Evolutionary conservation across 2,113 vertebrate species (phyloP), one percentile per base, ranked within the genome.

Genomic region (Aspidoscelis tigris): DNA sequence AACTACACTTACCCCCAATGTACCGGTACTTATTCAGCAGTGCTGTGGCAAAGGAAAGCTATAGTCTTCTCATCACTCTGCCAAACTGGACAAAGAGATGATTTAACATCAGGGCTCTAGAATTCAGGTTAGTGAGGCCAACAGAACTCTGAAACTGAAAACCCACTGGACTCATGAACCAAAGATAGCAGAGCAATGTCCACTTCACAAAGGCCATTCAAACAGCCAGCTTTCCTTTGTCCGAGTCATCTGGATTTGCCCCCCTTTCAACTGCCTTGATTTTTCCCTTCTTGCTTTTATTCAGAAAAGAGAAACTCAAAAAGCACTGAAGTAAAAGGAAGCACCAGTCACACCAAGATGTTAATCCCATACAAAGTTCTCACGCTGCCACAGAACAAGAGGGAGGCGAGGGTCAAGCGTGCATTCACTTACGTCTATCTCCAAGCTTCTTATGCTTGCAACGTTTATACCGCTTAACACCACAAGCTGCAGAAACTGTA

Each of bases 361-460:
- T 81, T 26, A 82, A 5, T 41, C 16, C 64, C 3, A 43, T 20
- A 11, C 33, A 64, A 11, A 41, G 5, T 24, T 74, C 12, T 65
- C 69, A 22, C 21, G 22, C 0, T 41, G 72, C 26, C 87, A 81
- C 21, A 39, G 71, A 86, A n/a, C n/a, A 0, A 79, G 2, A 88
- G 5, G 76, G 10, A 82, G 50, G 86, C 83, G 78, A 53, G 84
- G 16, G 91, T 74, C 4, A 77, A 50, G 73, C 26, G 70, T 26
- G 55, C 70, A 86, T 68, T 76, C 87, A 96, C 95, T 96, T 94
- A 96, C 96, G 93, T 88, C 81, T 33, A 86, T 88, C 86, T 85
- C 89, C 78, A 75, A 84, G 91, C 90, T 44, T 94, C 85, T 79
- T 90, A 87, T 44, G 68, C 0, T 81, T 89, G 84, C 80, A 89